Evolutionary conservation across 2,113 vertebrate genomes (phyloP).

Genomic region (Paradisaea rubra): DNA sequence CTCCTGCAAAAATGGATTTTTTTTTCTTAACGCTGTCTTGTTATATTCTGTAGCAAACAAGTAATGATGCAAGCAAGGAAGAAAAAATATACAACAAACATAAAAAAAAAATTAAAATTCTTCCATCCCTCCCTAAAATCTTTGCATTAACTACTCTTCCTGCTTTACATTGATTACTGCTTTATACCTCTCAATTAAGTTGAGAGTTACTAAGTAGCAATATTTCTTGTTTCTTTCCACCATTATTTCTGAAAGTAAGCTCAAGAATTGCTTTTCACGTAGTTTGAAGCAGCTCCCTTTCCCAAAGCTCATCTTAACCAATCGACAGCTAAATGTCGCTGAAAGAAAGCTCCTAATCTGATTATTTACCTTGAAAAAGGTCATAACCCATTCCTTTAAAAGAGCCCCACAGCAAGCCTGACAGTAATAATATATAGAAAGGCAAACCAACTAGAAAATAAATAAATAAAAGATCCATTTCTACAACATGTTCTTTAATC

Average conservation of each 20-base stretch:
- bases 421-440: slow-evolving; percentile 44
- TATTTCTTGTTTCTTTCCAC: background rate
- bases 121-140: background rate
- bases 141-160: background rate
- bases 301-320: background rate
- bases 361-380: slow-evolving; percentile 58
- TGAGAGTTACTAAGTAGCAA: background rate
- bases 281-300: background rate
- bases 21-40: background rate
- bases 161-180: background rate
- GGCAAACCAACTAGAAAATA: slow-evolving; percentile 32
- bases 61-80: background rate
- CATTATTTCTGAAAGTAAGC: background rate
- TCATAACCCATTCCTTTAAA: slow-evolving; percentile 37
- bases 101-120: background rate
- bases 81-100: background rate
- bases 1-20: background rate
- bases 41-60: background rate
- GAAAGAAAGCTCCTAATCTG: slow-evolving; percentile 39
- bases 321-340: background rate
- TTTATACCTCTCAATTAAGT: background rate
- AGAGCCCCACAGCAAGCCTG: background rate
- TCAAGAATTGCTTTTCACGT: background rate
- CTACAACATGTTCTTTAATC: slow-evolving; percentile 18
- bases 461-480: slow-evolving; percentile 30